Evolutionary conservation across 2,113 vertebrate species (phyloP).

Genomic region (Platichthys flesus): DNA sequence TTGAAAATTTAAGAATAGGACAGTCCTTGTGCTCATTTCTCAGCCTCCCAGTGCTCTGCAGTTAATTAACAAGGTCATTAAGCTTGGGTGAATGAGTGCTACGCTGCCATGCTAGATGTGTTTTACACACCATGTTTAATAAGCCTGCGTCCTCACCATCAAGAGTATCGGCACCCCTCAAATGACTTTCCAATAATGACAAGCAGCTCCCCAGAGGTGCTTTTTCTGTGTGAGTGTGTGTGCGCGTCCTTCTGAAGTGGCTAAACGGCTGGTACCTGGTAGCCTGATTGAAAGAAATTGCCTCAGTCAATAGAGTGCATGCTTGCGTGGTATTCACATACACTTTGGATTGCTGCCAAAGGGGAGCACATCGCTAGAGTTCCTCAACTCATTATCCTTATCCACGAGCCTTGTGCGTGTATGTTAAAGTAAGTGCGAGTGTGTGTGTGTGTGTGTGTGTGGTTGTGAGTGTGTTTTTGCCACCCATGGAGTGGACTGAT

Average conservation of each 20-base stretch:
- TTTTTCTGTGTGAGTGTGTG: conserved; percentile 2
- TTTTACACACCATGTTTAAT: conserved; percentile 68
- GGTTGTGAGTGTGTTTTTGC: conserved; percentile 41
- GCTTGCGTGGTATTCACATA: conserved; percentile 5
- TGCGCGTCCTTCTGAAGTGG: conserved; percentile 22
- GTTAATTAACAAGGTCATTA: conserved; percentile 72
- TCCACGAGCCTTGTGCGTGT: conserved; percentile 27
- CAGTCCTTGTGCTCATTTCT: conserved; percentile 54
- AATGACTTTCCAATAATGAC: conserved; percentile 78
- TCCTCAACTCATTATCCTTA: conserved; percentile 41
- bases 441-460: too few relatives aligned
- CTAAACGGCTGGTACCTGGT: conserved; percentile 31
- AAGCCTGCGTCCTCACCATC: conserved; percentile 54
- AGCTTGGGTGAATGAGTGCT: conserved; percentile 36
- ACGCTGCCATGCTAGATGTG: conserved; percentile 48
- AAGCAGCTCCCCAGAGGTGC: conserved; percentile 42
- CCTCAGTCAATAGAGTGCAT: conserved; percentile 25
- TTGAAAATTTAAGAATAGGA: conserved; percentile 55
- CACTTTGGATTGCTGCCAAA: conserved; percentile 27
- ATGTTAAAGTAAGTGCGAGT: conserved; percentile 4
- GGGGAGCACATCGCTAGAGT: conserved; percentile 23
- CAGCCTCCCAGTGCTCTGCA: conserved; percentile 47
- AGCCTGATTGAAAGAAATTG: conserved; percentile 36
- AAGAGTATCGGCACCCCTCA: conserved; percentile 60
- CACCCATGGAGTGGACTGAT: conserved; percentile 65